These are phyloP conservation scores for Brachionus rotundiformis DNA, from an alignment of 1,140 invertebrate species.

Conservation along the genomic window DNA sequence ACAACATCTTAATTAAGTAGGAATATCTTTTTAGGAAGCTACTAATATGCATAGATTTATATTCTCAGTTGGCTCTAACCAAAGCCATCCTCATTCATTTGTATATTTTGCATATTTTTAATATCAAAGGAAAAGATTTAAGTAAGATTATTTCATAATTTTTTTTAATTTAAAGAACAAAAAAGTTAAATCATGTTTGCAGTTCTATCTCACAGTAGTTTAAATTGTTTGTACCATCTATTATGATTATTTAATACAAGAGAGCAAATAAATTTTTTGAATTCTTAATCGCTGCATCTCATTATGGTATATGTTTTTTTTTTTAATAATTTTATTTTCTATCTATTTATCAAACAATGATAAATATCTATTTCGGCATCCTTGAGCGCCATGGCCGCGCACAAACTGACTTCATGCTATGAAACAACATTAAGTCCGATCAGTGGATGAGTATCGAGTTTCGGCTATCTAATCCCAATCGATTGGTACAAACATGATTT, in stretches of 20 bases:
- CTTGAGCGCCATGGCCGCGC: neutral
- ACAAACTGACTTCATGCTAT: neutral
- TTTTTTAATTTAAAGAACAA: neutral
- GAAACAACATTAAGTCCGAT: neutral
- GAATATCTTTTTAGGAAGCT: no score
- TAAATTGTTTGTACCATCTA: neutral
- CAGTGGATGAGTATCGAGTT: neutral
- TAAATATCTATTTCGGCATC: neutral
- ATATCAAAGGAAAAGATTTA: no score
- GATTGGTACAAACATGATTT: constrained; percentile 8
- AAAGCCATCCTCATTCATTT: no score
- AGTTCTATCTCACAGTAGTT: neutral
- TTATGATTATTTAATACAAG: constrained; percentile 45
- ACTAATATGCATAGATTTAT: no score
- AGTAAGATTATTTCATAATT: no score
- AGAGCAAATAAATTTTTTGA: constrained; percentile 30
- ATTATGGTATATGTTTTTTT: constrained; percentile 11
- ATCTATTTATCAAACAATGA: neutral
- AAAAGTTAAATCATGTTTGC: neutral
- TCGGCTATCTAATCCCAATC: constrained; percentile 20
- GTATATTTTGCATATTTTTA: no score
- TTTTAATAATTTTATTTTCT: neutral
- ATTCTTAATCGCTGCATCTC: constrained; percentile 25
- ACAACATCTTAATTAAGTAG: no score
- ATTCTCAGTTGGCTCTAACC: no score